phyloP scores from a whole-genome alignment of 2,797 vertebrate genomes.

The Fistularia tabacaria region DNA sequence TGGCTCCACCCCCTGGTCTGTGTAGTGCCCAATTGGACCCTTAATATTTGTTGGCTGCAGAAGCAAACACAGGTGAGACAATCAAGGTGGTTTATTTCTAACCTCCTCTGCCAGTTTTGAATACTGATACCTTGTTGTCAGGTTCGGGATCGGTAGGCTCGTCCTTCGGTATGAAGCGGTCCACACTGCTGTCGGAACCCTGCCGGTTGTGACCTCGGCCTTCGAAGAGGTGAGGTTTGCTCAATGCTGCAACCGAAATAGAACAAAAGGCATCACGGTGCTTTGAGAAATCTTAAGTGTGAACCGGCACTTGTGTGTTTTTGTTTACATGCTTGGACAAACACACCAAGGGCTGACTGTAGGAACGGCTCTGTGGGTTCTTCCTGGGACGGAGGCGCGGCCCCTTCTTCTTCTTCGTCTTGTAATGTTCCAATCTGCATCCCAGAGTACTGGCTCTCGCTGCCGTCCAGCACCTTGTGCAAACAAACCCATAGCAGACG shows the following conservation, averaged over 20 bases:
- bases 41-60: conserved; percentile 86
- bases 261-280: not conserved
- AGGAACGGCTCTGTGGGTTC: conserved; percentile 76
- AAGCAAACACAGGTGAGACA: conserved; percentile 2
- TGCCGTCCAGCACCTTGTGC: conserved; percentile 86
- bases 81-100: not conserved
- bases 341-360: conserved; percentile 82
- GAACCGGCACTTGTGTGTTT: not conserved
- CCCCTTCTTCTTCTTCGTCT: conserved; percentile 87
- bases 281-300: not conserved
- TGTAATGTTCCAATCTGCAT: conserved; percentile 88
- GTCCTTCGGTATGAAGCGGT: conserved; percentile 82
- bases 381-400: conserved; percentile 67
- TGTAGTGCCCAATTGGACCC: conserved; percentile 90
- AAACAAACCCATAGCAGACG: conserved; percentile 32
- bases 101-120: not conserved
- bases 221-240: conserved; percentile 84
- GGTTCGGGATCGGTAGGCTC: conserved; percentile 83
- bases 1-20: conserved; percentile 81
- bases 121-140: conserved; percentile 81
- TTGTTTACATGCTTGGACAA: not conserved
- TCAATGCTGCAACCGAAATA: conserved; percentile 73
- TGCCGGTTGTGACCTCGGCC: conserved; percentile 86
- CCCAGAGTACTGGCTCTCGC: conserved; percentile 88
- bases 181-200: conserved; percentile 88